Percentiles rank a stretch among this genome's conserved stretches.
phyloP scores from a whole-genome alignment of 2,888 invertebrate genomes.

The Thymelicus acteon region DNA sequence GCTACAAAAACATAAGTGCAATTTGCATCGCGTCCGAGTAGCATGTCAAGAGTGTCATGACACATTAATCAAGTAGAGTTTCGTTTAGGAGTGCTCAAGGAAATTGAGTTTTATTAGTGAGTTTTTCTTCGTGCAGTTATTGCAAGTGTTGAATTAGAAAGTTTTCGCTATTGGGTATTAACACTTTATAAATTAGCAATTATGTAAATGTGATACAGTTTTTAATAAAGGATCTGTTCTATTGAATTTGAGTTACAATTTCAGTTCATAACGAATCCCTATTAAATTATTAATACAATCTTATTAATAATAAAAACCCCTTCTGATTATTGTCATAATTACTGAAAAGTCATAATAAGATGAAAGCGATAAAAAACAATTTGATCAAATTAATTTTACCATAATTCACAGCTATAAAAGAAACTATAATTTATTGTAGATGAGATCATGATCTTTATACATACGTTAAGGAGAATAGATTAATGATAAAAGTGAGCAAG shows the following conservation, averaged over 20 bases:
- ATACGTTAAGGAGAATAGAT: constrained; percentile 21
- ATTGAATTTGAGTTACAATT: too few relatives aligned
- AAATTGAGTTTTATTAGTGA: constrained; percentile 11
- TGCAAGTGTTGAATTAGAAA: not conserved
- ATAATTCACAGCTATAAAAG: too few relatives aligned
- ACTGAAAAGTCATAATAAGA: too few relatives aligned
- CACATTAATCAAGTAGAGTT: constrained; percentile 21
- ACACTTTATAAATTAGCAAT: not conserved
- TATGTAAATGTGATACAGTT: not conserved
- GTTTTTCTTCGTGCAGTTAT: not conserved
- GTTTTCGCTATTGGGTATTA: not conserved
- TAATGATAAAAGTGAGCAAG: constrained; percentile 17
- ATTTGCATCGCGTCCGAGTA: constrained; percentile 27
- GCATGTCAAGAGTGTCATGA: constrained; percentile 24
- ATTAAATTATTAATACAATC: too few relatives aligned
- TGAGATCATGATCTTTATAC: constrained; percentile 12
- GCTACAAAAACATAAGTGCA: constrained; percentile 22
- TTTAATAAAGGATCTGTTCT: too few relatives aligned
- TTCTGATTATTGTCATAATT: too few relatives aligned
- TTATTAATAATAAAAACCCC: too few relatives aligned
- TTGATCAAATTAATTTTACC: too few relatives aligned
- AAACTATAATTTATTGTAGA: constrained; percentile 1
- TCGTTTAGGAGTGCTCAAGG: constrained; percentile 15
- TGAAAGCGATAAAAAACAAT: too few relatives aligned
- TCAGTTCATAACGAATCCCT: too few relatives aligned